Evolutionary conservation across 2,888 invertebrate species (phyloP).

Genomic region (Ophion ellenae): DNA sequence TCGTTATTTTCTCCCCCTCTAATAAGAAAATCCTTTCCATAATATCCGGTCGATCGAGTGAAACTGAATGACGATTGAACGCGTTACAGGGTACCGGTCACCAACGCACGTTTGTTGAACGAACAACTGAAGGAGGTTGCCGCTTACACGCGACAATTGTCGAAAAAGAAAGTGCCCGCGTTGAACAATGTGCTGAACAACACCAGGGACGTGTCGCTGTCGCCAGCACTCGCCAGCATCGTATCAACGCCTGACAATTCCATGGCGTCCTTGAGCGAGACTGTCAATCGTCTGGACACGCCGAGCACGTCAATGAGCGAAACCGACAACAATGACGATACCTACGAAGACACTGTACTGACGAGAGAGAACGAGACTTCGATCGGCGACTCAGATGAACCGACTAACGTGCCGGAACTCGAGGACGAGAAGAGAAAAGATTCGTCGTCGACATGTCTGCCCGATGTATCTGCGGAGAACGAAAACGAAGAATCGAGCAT

Average conservation of each 20-base stretch:
- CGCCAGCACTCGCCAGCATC: conserved; percentile 16
- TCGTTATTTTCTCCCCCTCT: neutral
- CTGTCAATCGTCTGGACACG: neutral
- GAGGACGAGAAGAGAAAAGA: conserved; percentile 3
- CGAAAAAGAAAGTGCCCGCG: conserved; percentile 72
- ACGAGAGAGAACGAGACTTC: conserved; percentile 23
- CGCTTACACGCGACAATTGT: conserved; percentile 77
- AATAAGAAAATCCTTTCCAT: neutral
- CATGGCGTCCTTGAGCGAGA: neutral
- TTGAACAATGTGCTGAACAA: conserved; percentile 34
- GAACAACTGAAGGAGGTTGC: conserved; percentile 79
- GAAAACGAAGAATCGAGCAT: conserved; percentile 10
- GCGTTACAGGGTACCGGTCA: conserved; percentile 78
- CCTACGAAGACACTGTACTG: neutral
- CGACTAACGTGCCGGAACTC: conserved; percentile 2
- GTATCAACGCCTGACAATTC: conserved; percentile 15
- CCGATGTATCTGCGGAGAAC: neutral
- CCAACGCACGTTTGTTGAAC: conserved; percentile 78
- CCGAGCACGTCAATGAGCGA: conserved; percentile 38
- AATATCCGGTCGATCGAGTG: conserved; percentile 13
- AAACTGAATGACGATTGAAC: conserved; percentile 44
- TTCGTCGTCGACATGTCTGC: neutral
- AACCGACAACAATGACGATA: conserved; percentile 31
- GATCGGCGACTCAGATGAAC: conserved; percentile 10
- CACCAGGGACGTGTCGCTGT: neutral